Evolutionary conservation across 2,888 invertebrate species (phyloP).

Genomic region (Brassicogethes aeneus): DNA sequence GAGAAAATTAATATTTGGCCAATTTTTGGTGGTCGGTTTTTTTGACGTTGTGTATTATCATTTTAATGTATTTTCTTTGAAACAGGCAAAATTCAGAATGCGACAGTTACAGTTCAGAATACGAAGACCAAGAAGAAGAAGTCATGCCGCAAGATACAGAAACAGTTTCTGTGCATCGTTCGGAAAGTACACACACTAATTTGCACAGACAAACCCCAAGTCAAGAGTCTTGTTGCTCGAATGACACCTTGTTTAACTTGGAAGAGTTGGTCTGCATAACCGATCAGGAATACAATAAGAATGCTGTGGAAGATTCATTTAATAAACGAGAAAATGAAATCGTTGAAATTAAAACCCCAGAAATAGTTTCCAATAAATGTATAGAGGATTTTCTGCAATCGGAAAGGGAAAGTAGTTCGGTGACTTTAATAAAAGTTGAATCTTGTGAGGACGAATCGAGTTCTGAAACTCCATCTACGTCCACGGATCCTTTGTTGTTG

Average conservation of each 20-base stretch:
- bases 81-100: too few relatives aligned
- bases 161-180: slow-evolving; percentile 44
- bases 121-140: slow-evolving; percentile 18
- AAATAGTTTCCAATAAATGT: slow-evolving; percentile 1
- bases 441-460: slow-evolving; percentile 9
- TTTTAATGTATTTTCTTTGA: too few relatives aligned
- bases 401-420: slow-evolving; percentile 6
- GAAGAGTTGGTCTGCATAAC: slow-evolving; percentile 41
- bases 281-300: slow-evolving; percentile 3
- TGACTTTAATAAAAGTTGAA: slow-evolving; percentile 5
- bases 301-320: slow-evolving; percentile 5
- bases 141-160: slow-evolving; percentile 41
- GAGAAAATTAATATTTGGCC: too few relatives aligned
- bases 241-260: slow-evolving; percentile 54
- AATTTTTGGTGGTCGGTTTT: too few relatives aligned
- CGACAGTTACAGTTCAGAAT: not conserved
- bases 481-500: slow-evolving; percentile 9
- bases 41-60: too few relatives aligned
- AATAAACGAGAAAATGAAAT: slow-evolving; percentile 9
- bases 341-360: not conserved
- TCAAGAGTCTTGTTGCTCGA: slow-evolving; percentile 57
- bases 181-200: slow-evolving; percentile 39
- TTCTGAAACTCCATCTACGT: slow-evolving; percentile 4
- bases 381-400: slow-evolving; percentile 8
- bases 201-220: slow-evolving; percentile 44